Evolutionary conservation across 2,797 vertebrate species (phyloP).

Genomic region (Sphenodon punctatus): DNA sequence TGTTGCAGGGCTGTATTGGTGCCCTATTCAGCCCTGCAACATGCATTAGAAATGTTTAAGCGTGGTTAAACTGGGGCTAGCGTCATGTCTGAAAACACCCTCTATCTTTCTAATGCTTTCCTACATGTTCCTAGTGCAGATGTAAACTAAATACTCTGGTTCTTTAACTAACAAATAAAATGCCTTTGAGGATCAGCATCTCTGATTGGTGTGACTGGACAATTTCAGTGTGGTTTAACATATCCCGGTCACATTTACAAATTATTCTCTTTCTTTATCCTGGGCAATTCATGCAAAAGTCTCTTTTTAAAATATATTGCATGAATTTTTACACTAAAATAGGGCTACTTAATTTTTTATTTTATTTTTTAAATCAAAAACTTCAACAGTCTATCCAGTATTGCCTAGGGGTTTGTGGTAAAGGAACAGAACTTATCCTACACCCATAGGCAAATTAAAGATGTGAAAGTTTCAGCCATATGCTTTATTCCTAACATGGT

Average conservation of each 20-base stretch:
- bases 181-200: background rate
- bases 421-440: too few relatives aligned
- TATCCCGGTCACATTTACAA: background rate
- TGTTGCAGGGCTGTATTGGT: too few relatives aligned
- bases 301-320: background rate
- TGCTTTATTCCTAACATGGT: conserved; percentile 1
- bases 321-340: background rate
- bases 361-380: too few relatives aligned
- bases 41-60: too few relatives aligned
- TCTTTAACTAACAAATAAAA: background rate
- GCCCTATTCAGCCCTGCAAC: too few relatives aligned
- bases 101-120: too few relatives aligned
- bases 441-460: background rate
- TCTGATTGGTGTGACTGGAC: too few relatives aligned
- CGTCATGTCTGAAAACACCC: too few relatives aligned
- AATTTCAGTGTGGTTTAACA: background rate
- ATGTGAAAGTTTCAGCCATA: background rate
- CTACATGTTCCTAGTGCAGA: background rate
- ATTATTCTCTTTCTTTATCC: background rate
- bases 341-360: too few relatives aligned
- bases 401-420: too few relatives aligned
- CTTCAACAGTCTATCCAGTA: background rate
- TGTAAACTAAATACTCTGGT: background rate
- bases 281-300: background rate
- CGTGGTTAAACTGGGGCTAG: too few relatives aligned